Evolutionary conservation across 1,140 invertebrate species (phyloP).

Genomic region (Drosophila pandora): DNA sequence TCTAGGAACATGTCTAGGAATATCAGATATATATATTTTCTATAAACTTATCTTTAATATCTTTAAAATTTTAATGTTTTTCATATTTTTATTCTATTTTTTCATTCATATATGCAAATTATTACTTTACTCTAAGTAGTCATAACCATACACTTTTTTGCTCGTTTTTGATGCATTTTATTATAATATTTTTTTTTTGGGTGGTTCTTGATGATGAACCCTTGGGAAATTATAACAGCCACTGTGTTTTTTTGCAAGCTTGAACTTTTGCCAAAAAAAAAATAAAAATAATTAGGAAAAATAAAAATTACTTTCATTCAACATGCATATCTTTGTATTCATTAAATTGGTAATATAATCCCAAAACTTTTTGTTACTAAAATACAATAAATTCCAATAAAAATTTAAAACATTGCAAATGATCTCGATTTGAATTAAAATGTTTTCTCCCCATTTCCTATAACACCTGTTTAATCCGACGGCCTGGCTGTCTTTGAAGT

Average conservation of each 20-base stretch:
- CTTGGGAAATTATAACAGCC: not conserved
- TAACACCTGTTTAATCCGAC: constrained; percentile 50
- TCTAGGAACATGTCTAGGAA: constrained; percentile 11
- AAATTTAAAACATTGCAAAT: too few relatives aligned
- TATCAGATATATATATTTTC: not conserved
- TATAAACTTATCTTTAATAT: not conserved
- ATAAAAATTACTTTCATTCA: not conserved
- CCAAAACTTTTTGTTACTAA: too few relatives aligned
- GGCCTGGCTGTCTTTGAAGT: constrained; percentile 11
- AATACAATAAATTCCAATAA: too few relatives aligned
- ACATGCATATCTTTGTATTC: too few relatives aligned
- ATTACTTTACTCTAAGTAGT: too few relatives aligned
- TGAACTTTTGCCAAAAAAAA: not conserved
- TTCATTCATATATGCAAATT: too few relatives aligned
- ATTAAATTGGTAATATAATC: too few relatives aligned
- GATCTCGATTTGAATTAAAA: too few relatives aligned
- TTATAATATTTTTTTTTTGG: not conserved
- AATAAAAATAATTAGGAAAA: not conserved
- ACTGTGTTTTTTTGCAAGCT: not conserved
- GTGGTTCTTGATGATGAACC: not conserved
- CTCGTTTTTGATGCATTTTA: too few relatives aligned
- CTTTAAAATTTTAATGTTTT: not conserved
- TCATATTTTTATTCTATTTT: not conserved
- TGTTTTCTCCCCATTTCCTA: not conserved
- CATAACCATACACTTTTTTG: too few relatives aligned